Evolutionary conservation across 2,888 invertebrate genomes (phyloP).

Genomic region (Toxonevra muliebris): DNA sequence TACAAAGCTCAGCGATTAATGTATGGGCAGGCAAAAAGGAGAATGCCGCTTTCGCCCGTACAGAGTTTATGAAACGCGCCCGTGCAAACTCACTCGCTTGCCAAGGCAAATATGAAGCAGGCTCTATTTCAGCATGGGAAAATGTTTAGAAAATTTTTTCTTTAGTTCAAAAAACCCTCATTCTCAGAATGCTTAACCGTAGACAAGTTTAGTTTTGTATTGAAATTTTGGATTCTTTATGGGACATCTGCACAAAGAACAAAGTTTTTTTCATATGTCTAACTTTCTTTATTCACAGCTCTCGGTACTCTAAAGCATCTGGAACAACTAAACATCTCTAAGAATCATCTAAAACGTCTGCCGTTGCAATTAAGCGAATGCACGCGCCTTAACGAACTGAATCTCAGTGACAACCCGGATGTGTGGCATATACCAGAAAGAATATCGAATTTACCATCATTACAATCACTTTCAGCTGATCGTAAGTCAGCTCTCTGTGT

Average conservation of each 20-base stretch:
- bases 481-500: conserved; percentile 48
- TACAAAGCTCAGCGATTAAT: conserved; percentile 90
- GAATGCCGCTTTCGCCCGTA: conserved; percentile 80
- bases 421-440: conserved; percentile 61
- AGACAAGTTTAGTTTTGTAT: too few relatives aligned
- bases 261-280: too few relatives aligned
- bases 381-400: conserved; percentile 57
- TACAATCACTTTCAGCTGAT: conserved; percentile 61
- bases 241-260: too few relatives aligned
- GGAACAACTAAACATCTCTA: conserved; percentile 58
- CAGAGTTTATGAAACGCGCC: conserved; percentile 86
- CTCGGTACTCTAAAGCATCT: conserved; percentile 58
- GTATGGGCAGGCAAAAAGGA: conserved; percentile 92
- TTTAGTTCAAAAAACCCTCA: too few relatives aligned
- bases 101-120: conserved; percentile 3
- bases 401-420: conserved; percentile 59
- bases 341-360: conserved; percentile 56
- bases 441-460: conserved; percentile 57
- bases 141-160: too few relatives aligned
- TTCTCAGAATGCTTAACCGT: too few relatives aligned
- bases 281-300: conserved; percentile 2
- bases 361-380: conserved; percentile 61
- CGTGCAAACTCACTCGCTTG: conserved; percentile 70
- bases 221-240: too few relatives aligned
- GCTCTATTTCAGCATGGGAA: too few relatives aligned